Base-by-base conservation (phyloP, 2,113 vertebrate species). In the Apodemus speciosus region DNA sequence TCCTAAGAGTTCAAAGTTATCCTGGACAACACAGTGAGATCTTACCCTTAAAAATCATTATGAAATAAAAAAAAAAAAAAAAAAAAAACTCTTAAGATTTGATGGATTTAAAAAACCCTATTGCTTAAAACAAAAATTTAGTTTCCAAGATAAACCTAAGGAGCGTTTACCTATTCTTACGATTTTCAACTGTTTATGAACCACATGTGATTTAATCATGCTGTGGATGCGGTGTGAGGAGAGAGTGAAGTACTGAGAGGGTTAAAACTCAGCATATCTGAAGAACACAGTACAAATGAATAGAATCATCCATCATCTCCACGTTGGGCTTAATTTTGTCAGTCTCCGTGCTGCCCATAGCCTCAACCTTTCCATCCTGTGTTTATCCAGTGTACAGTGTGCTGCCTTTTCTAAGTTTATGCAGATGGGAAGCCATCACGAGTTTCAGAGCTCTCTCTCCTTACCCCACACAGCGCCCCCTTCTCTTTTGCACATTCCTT, bases 121-220 rank as follows among this genome's bases (percentile, higher is more conserved):
- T 85, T 79, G 46, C 53, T 90, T 79, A 23, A 2, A 83, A 91
- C n/a, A 92, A 89, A 21, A 77, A 25, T 87, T 92, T 60, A 13
- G 14, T 79, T 88, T 79, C 88, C 1, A 25, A 46, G 85, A 89
- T 66, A 92, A 69, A 58, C 32, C 10, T 53, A 20, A 79, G 88
- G 49, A 30, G 15, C 32, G 5, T 21, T 4, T 25, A 58, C 35
- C 21, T 79, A 68, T 94, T 64, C 13, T 14, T 62, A 62, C 35
- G 81, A 27, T 53, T 89, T 88, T 64, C 75, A 11, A 83, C 40
- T 51, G 32, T 81, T 43, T 69, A 32, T 30, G 25, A 90, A 43
- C 21, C 81, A 58, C 9, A 1, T n/a, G 25, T 3, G 51, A 7
- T 49, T 13, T 32, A 73, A 9, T 38, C 11, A n/a, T n/a, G 21